A percentile compares a stretch with the other conserved stretches of the same genome.
Conservation (phyloP, 2,888 invertebrate species). For the Leptinotarsa peninsularis region DNA sequence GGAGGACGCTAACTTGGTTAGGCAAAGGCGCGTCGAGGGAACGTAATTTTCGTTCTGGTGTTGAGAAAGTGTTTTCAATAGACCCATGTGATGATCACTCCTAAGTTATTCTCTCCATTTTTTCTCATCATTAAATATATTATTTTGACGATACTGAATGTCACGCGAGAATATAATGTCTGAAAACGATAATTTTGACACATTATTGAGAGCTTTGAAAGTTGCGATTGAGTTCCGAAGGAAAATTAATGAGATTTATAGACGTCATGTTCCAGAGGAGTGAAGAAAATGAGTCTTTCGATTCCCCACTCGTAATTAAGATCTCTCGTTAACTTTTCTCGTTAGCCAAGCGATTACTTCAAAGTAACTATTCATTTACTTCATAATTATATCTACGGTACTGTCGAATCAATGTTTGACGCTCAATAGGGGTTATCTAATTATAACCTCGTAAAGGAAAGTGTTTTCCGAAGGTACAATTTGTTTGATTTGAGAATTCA, state of each 20-base stretch:
- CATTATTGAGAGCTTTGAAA: conserved; percentile 53
- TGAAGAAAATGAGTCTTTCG: conserved; percentile 11
- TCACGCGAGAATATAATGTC: background rate
- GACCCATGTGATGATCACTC: too few relatives aligned
- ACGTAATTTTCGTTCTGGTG: too few relatives aligned
- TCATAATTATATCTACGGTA: background rate
- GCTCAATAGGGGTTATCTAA: background rate
- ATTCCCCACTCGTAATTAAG: background rate
- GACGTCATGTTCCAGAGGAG: conserved; percentile 41
- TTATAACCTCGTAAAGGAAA: background rate
- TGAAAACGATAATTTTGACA: conserved; percentile 52
- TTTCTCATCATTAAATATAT: background rate
- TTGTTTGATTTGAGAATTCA: too few relatives aligned
- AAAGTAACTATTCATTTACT: background rate
- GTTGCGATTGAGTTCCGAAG: conserved; percentile 55
- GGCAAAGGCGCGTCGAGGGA: too few relatives aligned
- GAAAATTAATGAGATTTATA: conserved; percentile 56
- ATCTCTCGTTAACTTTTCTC: conserved; percentile 3
- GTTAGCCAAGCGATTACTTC: background rate
- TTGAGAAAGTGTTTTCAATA: too few relatives aligned
- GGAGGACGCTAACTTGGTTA: too few relatives aligned
- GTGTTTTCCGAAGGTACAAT: too few relatives aligned
- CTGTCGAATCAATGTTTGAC: background rate
- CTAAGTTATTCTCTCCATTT: too few relatives aligned
- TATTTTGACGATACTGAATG: background rate